A percentile compares a stretch with the other conserved stretches of the same genome.
Conservation (phyloP, 2,797 vertebrate species). For the Anguilla megastoma region DNA sequence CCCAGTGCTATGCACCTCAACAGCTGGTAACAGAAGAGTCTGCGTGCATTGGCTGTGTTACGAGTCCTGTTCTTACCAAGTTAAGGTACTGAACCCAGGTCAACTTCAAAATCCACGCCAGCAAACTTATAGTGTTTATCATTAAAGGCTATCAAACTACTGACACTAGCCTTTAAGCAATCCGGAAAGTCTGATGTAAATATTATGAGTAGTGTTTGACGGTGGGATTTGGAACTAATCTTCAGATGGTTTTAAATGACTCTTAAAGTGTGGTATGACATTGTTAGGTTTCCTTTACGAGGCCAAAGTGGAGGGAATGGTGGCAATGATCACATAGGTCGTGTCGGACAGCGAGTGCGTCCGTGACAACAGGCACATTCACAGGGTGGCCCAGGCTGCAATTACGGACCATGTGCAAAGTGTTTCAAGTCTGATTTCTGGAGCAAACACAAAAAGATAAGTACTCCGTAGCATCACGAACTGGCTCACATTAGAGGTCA, state of each 20-base stretch:
- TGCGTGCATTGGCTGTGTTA: background rate
- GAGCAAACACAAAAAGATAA: background rate
- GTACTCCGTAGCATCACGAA: background rate
- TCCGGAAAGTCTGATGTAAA: background rate
- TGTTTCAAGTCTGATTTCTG: background rate
- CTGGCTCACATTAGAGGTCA: background rate
- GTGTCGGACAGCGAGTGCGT: background rate
- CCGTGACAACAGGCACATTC: background rate
- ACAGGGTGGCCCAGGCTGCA: background rate
- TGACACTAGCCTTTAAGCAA: background rate
- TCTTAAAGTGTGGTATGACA: background rate
- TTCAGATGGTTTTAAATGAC: conserved; percentile 4
- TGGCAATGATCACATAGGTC: background rate
- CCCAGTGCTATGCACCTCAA: background rate
- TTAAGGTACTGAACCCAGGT: background rate
- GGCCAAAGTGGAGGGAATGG: background rate
- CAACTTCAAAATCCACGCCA: background rate
- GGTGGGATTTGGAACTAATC: background rate
- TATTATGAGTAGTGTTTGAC: background rate
- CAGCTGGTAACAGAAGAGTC: background rate
- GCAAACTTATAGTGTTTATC: background rate
- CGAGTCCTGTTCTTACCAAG: background rate
- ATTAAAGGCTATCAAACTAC: background rate
- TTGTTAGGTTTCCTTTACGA: conserved; percentile 4
- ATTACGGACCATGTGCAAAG: conserved; percentile 13